Evolutionary conservation across 2,888 invertebrate species (phyloP), one percentile per base, ranked within the genome.

Genomic region (Meganola albula): DNA sequence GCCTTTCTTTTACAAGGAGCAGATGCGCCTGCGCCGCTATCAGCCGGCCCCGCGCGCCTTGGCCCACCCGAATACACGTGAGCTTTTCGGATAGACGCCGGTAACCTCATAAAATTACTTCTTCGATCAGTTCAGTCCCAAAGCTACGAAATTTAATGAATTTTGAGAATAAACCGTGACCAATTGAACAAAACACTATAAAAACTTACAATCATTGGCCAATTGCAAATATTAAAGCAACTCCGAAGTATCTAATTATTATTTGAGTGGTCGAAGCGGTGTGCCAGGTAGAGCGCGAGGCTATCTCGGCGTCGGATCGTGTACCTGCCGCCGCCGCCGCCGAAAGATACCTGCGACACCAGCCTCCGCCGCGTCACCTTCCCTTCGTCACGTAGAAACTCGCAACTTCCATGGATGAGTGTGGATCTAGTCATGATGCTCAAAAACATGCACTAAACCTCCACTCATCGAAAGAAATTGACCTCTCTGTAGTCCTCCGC

Each of bases 381-480:
- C 40, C 48, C 49, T 41, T 32, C 21, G 21, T n/a, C 76, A 37
- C 62, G 85, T 64, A 67, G 88, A 80, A 74, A 77, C 80, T 74
- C 79, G 82, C 86, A 84, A 85, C 79, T 87, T 89, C 90, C 89
- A 88, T 91, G 90, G 91, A 91, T 91, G 90, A 91, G 91, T 91
- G 90, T 91, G 91, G 91, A 91, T 91, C 91, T 91, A 91, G 91
- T 91, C 91, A 91, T 90, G 91, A 83, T 82, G 84, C 67, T 57
- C 56, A 68, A 70, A 58, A 85, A 90, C 90, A 90, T 90, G 90
- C 88, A 91, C 90, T 89, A 90, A 89, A 90, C 89, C 90, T 90
- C 87, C 90, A 91, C 90, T 87, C 90, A 91, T 88, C 90, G 87
- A 90, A 88, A 88, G 88, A 87, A 86, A 83, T 85, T 86, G 86